Conservation (phyloP, 2,888 invertebrate genomes). For the Helicoverpa assulta region DNA sequence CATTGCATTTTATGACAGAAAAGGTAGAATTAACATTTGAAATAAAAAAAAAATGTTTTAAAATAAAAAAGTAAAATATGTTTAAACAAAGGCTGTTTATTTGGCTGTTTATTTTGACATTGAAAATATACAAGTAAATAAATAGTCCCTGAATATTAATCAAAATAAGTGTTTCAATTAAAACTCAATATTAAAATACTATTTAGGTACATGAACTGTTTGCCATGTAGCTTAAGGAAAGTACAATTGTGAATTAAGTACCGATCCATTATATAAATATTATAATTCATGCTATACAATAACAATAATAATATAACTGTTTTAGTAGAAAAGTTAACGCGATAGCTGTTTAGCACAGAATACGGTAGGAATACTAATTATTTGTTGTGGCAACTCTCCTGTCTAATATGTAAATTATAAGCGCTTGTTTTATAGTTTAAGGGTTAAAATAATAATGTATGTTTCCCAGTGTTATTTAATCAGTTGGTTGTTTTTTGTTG, state of each 20-base stretch:
- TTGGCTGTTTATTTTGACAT: not conserved
- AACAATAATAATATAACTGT: not conserved
- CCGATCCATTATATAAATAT: too few species aligned
- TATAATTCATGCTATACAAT: not conserved
- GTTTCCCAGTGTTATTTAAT: too few species aligned
- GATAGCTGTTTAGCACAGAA: slow-evolving; percentile 43
- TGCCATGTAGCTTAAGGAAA: too few species aligned
- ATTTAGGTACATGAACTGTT: too few species aligned
- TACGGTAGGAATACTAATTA: slow-evolving; percentile 54
- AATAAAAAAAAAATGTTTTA: not conserved
- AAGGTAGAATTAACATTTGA: not conserved
- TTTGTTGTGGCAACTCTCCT: slow-evolving; percentile 20
- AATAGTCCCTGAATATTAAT: too few species aligned
- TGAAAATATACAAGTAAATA: too few species aligned
- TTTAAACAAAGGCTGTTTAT: not conserved
- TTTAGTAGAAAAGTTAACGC: slow-evolving; percentile 43
- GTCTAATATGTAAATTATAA: slow-evolving; percentile 43
- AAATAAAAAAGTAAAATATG: not conserved
- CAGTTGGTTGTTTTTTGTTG: too few species aligned
- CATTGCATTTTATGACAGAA: not conserved
- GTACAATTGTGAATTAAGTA: too few species aligned
- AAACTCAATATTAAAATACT: too few species aligned
- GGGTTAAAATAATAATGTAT: too few species aligned
- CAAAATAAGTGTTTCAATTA: too few species aligned
- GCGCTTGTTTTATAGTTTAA: slow-evolving; percentile 2